Evolutionary conservation across 2,797 vertebrate genomes (phyloP), one percentile per base, ranked within the genome.

Genomic region (Calcarius lapponicus): DNA sequence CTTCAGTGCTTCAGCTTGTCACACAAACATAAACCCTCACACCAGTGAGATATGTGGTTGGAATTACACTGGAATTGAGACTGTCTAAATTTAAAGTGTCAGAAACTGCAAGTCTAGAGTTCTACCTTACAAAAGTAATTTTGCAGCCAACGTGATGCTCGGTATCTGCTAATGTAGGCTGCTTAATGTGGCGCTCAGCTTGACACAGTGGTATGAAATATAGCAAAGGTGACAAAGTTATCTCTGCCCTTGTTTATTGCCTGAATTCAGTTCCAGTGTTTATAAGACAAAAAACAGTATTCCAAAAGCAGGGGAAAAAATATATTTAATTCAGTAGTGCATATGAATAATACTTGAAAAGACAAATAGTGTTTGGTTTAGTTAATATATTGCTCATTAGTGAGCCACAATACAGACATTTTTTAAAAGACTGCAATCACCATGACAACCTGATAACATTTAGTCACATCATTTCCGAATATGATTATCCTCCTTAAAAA

Each of bases 361-460:
- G 94, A 94, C 80, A 90, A 86, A 92, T 87, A 64, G 50, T 94
- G 92, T 95, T 94, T 96, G 89, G 48, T 85, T 94, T 96, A 73
- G 81, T 92, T 97, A 97, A 96, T 97, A 91, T 93, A 96, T 95
- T 95, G 90, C 89, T 97, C 96, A 96, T 97, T 97, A 97, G 82
- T 82, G 84, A 80, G 83, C 76, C 95, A 86, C 94, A 92, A 97
- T 93, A 85, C 92, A 85, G 87, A 93, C 88, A 93, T 96, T 97
- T 97, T 96, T 97, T 92, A 97, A 95, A 97, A 97, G 95, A 86
- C 81, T 90, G 42, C 71, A 88, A 58, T 93, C 90, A 85, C 96
- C 71, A 75, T 95, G 96, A 96, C 72, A 91, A 82, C 88, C 95
- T 96, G 90, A 94, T 97, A 96, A 95, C 86, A 96, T 95, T 95